Evolutionary conservation across 1,140 invertebrate genomes (phyloP), one percentile per base, ranked within the genome.

Genomic region (Euglossa dilemma): DNA sequence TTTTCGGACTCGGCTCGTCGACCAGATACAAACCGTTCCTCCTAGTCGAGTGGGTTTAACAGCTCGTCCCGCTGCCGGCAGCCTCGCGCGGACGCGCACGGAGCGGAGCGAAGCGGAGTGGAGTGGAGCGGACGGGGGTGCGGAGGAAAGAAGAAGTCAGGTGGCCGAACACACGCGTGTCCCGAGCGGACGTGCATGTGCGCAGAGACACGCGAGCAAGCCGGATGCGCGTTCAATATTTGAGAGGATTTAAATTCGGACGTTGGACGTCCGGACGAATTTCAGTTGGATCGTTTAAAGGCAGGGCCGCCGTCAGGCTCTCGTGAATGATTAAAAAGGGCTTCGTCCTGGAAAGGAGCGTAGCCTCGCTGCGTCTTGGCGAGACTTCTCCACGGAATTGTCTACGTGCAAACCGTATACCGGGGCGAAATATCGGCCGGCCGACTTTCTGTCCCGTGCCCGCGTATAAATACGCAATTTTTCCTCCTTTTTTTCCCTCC

Each of bases 171-270:
- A 72, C 71, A 14, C 25, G n/a, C 25, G 57, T 59, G 70, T 59
- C 84, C 79, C 82, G 23, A 8, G 28, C 14, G 43, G 7, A 23
- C 2, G 18, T 18, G 16, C 43, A 56, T 28, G 28, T 56, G 25
- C n/a, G 52, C 63, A 70, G 64, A 87, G 80, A 87, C 77, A 76
- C 79, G 69, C 57, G 50, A 36, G 25, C 25, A 66, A 63, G 76
- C 63, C 83, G 78, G 91, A 84, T 90, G 87, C 90, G 89, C 90
- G 91, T 91, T 93, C 91, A 93, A 93, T 93, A 93, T 93, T 93
- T 92, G 91, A 93, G 90, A 90, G 92, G 93, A 93, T 93, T 93
- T 93, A 93, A 93, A 93, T 93, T 93, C 92, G 91, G 89, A 91
- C 90, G 89, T 86, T 90, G 89, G 89, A 92, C 89, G 92, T 93